Evolutionary conservation across 2,113 vertebrate species (phyloP).

Genomic region (Macquaria ambigua): DNA sequence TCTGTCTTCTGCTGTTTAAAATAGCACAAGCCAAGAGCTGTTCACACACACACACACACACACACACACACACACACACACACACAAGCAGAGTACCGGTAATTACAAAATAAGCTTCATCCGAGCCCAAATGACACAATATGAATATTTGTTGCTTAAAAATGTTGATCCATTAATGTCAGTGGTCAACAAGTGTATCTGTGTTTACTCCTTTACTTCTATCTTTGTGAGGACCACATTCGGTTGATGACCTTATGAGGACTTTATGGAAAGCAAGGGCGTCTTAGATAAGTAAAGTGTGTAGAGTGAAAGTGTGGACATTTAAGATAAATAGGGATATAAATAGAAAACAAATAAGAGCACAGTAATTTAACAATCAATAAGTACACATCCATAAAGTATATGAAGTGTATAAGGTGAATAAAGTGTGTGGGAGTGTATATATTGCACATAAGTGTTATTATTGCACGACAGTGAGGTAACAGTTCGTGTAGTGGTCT

Average conservation of each 20-base stretch:
- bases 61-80: conserved; percentile 7
- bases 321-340: too few relatives aligned
- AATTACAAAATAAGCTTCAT: not conserved
- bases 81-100: not conserved
- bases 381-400: too few relatives aligned
- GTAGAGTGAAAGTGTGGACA: not conserved
- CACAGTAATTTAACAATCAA: too few relatives aligned
- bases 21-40: conserved; percentile 52
- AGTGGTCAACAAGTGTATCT: not conserved
- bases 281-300: not conserved
- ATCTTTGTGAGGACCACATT: not conserved
- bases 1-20: conserved; percentile 66
- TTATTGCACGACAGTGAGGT: too few relatives aligned
- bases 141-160: not conserved
- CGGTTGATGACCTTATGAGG: not conserved
- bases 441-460: too few relatives aligned
- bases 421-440: too few relatives aligned
- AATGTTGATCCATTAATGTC: not conserved
- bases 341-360: too few relatives aligned
- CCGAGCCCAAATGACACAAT: not conserved
- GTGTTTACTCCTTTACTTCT: not conserved
- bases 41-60: conserved; percentile 2
- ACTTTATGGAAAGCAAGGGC: not conserved
- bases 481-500: too few relatives aligned
- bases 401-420: too few relatives aligned